Conservation (phyloP, 2,113 vertebrate genomes). For the zebrafish (Danio rerio) region DNA sequence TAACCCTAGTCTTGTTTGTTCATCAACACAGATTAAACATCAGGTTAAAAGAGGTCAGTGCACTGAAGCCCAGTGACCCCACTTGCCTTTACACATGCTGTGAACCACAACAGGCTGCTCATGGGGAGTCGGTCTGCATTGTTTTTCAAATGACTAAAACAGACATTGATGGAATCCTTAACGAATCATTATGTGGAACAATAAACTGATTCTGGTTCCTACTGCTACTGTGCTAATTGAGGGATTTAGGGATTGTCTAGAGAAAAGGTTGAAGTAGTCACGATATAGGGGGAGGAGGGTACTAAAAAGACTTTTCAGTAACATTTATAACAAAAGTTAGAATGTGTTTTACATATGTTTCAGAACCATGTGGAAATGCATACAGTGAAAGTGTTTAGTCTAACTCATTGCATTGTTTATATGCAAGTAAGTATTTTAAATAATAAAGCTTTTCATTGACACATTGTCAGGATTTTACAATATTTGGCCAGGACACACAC, state of each 20-base stretch:
- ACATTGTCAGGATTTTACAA: too few species aligned
- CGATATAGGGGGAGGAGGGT: background rate
- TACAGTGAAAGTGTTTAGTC: too few species aligned
- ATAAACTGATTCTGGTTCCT: background rate
- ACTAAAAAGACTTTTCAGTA: background rate
- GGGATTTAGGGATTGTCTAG: background rate
- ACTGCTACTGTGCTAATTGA: background rate
- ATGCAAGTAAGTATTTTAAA: too few species aligned
- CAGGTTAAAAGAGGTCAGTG: background rate
- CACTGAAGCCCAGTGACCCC: background rate
- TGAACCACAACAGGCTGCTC: slow-evolving; percentile 16
- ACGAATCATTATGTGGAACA: background rate
- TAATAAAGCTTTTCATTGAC: too few species aligned
- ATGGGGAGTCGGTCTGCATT: background rate
- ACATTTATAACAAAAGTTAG: too few species aligned
- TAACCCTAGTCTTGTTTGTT: background rate
- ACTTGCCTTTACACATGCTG: background rate
- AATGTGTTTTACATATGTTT: too few species aligned
- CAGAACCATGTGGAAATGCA: too few species aligned
- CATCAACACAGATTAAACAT: background rate
- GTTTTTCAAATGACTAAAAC: background rate
- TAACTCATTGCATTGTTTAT: too few species aligned
- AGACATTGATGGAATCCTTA: background rate
- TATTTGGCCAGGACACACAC: too few species aligned
- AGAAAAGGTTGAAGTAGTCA: background rate